phyloP scores from a whole-genome alignment of 2,888 invertebrate species.

The Capitulum mitella region DNA sequence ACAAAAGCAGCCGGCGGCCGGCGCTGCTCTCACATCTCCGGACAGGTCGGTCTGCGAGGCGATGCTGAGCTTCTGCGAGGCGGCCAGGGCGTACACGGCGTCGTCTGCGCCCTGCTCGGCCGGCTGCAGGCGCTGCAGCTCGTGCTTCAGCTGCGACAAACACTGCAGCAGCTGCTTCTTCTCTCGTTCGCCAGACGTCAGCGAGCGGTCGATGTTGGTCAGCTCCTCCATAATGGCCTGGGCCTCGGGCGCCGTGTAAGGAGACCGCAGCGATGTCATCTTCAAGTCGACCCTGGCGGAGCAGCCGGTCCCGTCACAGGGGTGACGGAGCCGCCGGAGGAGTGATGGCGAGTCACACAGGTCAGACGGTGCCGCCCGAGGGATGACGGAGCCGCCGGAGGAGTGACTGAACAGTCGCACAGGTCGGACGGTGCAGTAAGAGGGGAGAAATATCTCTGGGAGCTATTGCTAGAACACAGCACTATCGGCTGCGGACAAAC shows the following conservation, averaged over 20 bases:
- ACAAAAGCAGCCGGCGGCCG: no score
- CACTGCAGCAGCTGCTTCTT: conserved; percentile 90
- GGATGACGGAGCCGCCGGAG: no score
- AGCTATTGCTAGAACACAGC: no score
- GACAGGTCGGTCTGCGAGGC: conserved; percentile 94
- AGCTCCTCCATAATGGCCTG: conserved; percentile 93
- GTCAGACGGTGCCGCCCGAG: no score
- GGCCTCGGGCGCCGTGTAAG: conserved; percentile 84
- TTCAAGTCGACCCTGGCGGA: conserved; percentile 66
- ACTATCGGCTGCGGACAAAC: no score
- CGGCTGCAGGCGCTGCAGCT: conserved; percentile 42
- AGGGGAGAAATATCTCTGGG: no score
- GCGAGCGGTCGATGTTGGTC: conserved; percentile 81
- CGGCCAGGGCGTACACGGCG: conserved; percentile 68
- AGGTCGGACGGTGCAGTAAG: no score
- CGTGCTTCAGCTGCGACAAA: conserved; percentile 85
- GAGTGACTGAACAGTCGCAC: no score
- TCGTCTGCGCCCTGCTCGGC: conserved; percentile 54
- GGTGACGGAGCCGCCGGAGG: no score
- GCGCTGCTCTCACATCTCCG: conserved; percentile 59
- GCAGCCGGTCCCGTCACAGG: no score
- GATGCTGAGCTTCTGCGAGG: conserved; percentile 80
- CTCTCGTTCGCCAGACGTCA: conserved; percentile 85
- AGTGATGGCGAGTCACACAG: no score
- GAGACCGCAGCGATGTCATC: conserved; percentile 56